These are phyloP conservation scores for Icerya purchasi DNA, from an alignment of 2,888 invertebrate species.

Conservation along the genomic window DNA sequence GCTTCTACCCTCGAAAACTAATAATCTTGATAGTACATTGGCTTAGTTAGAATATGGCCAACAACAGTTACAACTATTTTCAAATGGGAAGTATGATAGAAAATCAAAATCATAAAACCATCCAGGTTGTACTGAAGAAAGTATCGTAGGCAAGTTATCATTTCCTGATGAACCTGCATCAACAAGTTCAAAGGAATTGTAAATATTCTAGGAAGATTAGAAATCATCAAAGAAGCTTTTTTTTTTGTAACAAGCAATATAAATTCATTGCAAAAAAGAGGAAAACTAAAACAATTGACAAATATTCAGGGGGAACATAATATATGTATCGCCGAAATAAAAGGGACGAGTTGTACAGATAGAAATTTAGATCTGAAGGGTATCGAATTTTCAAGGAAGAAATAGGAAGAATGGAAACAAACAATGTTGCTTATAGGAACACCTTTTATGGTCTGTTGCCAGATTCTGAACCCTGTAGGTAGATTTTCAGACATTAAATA, in stretches of 20 bases:
- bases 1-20: neutral
- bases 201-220: neutral
- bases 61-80: neutral
- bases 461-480: neutral
- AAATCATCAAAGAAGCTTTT: neutral
- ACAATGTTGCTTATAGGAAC: neutral
- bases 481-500: neutral
- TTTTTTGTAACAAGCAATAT: neutral
- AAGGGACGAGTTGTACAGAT: neutral
- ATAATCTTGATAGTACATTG: neutral
- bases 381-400: neutral
- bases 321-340: neutral
- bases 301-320: neutral
- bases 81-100: neutral
- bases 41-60: neutral
- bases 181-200: neutral
- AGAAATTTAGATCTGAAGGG: neutral
- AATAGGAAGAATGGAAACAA: neutral
- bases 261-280: neutral
- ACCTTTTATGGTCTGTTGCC: neutral
- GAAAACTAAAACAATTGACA: neutral
- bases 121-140: neutral
- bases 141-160: neutral
- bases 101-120: neutral
- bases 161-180: neutral